Conservation (phyloP, 2,888 invertebrate genomes). For the Anarsia innoxiella region DNA sequence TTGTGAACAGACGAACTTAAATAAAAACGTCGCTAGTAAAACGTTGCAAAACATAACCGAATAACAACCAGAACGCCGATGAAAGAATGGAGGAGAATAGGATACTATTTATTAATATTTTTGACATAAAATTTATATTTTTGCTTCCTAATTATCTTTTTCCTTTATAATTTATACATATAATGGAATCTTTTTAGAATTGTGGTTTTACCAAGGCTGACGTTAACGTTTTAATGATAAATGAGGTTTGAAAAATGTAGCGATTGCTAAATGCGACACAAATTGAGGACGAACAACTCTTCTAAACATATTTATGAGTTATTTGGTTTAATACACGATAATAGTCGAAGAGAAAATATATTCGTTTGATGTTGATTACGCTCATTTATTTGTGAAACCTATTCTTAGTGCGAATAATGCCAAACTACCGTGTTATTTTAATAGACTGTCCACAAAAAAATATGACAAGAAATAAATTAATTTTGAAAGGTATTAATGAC, state of each 20-base stretch:
- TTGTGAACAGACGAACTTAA: too few relatives aligned
- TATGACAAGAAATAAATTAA: slow-evolving; percentile 33
- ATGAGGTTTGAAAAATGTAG: slow-evolving; percentile 56
- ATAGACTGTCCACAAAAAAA: slow-evolving; percentile 36
- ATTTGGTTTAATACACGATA: slow-evolving; percentile 57
- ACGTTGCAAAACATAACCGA: background rate
- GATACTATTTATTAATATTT: background rate
- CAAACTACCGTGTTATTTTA: slow-evolving; percentile 44
- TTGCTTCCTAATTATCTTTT: slow-evolving; percentile 6
- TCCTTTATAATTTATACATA: slow-evolving; percentile 6
- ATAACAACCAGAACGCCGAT: background rate
- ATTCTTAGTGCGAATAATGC: slow-evolving; percentile 38
- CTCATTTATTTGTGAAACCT: slow-evolving; percentile 50
- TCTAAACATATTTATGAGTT: slow-evolving; percentile 63
- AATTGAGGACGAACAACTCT: slow-evolving; percentile 55
- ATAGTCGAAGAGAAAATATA: slow-evolving; percentile 49
- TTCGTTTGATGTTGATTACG: slow-evolving; percentile 63
- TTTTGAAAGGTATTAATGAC: slow-evolving; percentile 36
- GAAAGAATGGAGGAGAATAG: background rate
- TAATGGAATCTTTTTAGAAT: too few relatives aligned
- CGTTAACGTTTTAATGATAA: slow-evolving; percentile 54
- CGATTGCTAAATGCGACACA: slow-evolving; percentile 56
- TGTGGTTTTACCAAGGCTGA: slow-evolving; percentile 32
- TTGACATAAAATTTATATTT: background rate
- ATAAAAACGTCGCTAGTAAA: too few relatives aligned